A percentile compares a stretch with the other conserved stretches of the same genome.
Evolutionary conservation across 2,888 invertebrate species (phyloP).

Genomic region (Busseola fusca): DNA sequence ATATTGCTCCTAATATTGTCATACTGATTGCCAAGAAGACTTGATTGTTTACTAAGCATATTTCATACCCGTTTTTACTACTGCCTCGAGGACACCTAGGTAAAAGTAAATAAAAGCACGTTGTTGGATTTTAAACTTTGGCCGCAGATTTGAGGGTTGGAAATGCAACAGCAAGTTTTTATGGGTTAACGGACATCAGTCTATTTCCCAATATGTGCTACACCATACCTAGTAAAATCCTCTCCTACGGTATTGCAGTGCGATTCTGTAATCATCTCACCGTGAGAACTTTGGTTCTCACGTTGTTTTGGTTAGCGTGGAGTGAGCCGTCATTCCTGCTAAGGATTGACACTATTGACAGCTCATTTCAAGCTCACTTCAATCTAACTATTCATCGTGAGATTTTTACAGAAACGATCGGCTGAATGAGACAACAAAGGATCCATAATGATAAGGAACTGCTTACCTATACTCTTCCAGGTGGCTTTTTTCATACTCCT

Average conservation of each 20-base stretch:
- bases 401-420: too few relatives aligned
- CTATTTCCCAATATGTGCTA: not conserved
- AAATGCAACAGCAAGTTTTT: not conserved
- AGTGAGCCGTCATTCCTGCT: too few relatives aligned
- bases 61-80: not conserved
- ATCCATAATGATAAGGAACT: not conserved
- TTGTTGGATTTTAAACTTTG: not conserved
- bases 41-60: not conserved
- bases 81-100: not conserved
- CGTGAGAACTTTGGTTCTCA: too few relatives aligned
- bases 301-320: too few relatives aligned
- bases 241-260: too few relatives aligned
- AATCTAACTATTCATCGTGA: too few relatives aligned
- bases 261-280: too few relatives aligned
- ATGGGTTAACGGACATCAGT: not conserved
- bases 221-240: too few relatives aligned
- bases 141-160: not conserved
- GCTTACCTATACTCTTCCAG: constrained; percentile 80
- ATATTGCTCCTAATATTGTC: not conserved
- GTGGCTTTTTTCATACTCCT: constrained; percentile 79
- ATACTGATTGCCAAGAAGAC: not conserved
- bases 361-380: too few relatives aligned
- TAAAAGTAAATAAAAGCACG: not conserved
- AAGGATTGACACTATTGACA: too few relatives aligned
- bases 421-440: not conserved